Evolutionary conservation across 2,888 invertebrate genomes (phyloP).

Genomic region (Euproctis similis): DNA sequence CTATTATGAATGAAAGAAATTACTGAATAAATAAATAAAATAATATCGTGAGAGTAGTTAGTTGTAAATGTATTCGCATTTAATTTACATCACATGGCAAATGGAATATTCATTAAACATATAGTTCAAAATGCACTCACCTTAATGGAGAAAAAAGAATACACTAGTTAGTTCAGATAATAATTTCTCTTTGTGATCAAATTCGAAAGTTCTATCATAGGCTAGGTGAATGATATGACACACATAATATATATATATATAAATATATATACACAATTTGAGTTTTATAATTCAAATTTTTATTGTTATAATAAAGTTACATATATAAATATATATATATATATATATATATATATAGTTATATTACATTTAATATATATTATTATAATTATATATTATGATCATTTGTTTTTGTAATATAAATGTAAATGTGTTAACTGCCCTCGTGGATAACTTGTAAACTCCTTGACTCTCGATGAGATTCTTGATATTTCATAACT

Average conservation of each 20-base stretch:
- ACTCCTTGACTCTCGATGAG: too few relatives aligned
- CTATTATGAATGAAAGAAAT: slow-evolving; percentile 47
- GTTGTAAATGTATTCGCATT: slow-evolving; percentile 64
- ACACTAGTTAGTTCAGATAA: slow-evolving; percentile 73
- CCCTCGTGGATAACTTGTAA: slow-evolving; percentile 26
- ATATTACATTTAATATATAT: too few relatives aligned
- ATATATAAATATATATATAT: slow-evolving; percentile 33
- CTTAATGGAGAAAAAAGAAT: slow-evolving; percentile 58
- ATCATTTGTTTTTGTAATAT: slow-evolving; percentile 32
- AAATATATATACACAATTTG: slow-evolving; percentile 47
- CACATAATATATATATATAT: too few relatives aligned
- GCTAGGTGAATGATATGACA: slow-evolving; percentile 70
- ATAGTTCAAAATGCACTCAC: slow-evolving; percentile 69
- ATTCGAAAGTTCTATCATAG: slow-evolving; percentile 74
- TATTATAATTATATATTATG: too few relatives aligned
- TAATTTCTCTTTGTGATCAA: slow-evolving; percentile 74
- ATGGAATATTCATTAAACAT: slow-evolving; percentile 59
- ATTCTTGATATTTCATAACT: too few relatives aligned
- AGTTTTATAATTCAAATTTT: slow-evolving; percentile 39
- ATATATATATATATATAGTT: too few relatives aligned
- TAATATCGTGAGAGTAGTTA: slow-evolving; percentile 64
- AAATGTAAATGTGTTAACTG: slow-evolving; percentile 32
- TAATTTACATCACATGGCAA: slow-evolving; percentile 59
- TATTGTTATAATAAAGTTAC: too few relatives aligned
- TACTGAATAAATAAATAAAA: slow-evolving; percentile 50